These are phyloP conservation scores for Hypercompe scribonia DNA, from an alignment of 2,888 invertebrate genomes.

Conservation along the genomic window DNA sequence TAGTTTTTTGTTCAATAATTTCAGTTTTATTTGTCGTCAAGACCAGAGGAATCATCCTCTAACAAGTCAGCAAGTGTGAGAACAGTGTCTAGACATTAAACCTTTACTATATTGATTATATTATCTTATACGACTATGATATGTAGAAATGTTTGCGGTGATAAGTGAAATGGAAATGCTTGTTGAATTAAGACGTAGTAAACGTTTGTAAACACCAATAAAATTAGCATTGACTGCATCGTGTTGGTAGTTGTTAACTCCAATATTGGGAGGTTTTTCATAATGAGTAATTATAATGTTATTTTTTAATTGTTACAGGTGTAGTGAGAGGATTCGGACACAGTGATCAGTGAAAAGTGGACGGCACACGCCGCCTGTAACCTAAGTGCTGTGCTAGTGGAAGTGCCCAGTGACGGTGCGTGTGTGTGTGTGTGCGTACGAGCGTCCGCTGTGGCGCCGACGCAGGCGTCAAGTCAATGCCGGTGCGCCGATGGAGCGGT, in stretches of 20 bases:
- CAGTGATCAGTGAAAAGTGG: slow-evolving; percentile 58
- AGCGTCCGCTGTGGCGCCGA: slow-evolving; percentile 76
- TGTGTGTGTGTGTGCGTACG: slow-evolving; percentile 58
- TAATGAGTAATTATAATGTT: slow-evolving; percentile 35
- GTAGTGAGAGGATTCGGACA: slow-evolving; percentile 58
- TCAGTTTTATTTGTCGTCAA: no score
- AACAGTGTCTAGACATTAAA: slow-evolving; percentile 17
- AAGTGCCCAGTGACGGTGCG: slow-evolving; percentile 38
- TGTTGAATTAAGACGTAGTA: not conserved
- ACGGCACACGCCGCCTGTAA: slow-evolving; percentile 57
- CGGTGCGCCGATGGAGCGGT: slow-evolving; percentile 85
- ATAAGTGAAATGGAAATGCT: not conserved
- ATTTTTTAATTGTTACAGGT: slow-evolving; percentile 70
- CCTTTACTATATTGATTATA: slow-evolving; percentile 2
- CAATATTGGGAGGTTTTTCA: no score
- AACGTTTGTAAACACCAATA: no score
- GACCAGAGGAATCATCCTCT: no score
- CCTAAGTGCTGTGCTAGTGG: slow-evolving; percentile 57
- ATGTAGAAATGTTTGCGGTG: not conserved
- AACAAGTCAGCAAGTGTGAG: slow-evolving; percentile 5
- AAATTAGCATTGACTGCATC: no score
- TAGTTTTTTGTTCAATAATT: no score
- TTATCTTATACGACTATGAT: not conserved
- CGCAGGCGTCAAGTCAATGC: slow-evolving; percentile 79
- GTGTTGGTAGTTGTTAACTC: no score